A percentile compares a stretch with the other conserved stretches of the same genome.
These are phyloP conservation scores for Mirounga angustirostris DNA, from an alignment of 2,113 vertebrate species.

Conservation along the genomic window DNA sequence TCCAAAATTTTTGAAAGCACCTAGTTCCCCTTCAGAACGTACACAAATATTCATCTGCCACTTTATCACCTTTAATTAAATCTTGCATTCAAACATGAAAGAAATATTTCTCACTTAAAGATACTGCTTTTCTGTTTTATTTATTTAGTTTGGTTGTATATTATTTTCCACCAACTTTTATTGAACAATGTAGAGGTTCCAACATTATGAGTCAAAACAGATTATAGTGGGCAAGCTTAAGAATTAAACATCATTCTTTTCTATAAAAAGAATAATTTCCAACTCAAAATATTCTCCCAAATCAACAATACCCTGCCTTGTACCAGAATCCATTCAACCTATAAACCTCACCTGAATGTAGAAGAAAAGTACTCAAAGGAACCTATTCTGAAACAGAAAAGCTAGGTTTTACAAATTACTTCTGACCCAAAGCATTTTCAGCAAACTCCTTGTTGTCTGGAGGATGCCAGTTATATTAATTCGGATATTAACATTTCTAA, in stretches of 20 bases:
- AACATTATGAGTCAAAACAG: conserved; percentile 40
- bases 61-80: conserved; percentile 29
- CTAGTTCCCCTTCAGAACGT: neutral
- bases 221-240: neutral
- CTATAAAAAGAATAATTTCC: conserved; percentile 43
- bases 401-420: conserved; percentile 28
- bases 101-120: conserved; percentile 38
- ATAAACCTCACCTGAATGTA: neutral
- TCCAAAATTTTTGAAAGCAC: conserved; percentile 21
- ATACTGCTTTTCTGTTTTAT: conserved; percentile 16
- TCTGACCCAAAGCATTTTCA: conserved; percentile 44
- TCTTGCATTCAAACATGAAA: conserved; percentile 27
- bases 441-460: conserved; percentile 34
- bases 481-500: conserved; percentile 42
- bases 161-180: conserved; percentile 33
- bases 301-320: neutral
- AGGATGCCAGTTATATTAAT: conserved; percentile 25
- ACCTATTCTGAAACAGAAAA: conserved; percentile 41
- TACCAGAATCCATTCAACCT: neutral
- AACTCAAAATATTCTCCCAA: conserved; percentile 43
- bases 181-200: neutral
- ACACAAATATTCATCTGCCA: neutral
- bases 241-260: conserved; percentile 40
- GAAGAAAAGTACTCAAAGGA: neutral
- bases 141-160: neutral